Conservation (phyloP, 2,888 invertebrate genomes). For the Eupithecia pulchellata region DNA sequence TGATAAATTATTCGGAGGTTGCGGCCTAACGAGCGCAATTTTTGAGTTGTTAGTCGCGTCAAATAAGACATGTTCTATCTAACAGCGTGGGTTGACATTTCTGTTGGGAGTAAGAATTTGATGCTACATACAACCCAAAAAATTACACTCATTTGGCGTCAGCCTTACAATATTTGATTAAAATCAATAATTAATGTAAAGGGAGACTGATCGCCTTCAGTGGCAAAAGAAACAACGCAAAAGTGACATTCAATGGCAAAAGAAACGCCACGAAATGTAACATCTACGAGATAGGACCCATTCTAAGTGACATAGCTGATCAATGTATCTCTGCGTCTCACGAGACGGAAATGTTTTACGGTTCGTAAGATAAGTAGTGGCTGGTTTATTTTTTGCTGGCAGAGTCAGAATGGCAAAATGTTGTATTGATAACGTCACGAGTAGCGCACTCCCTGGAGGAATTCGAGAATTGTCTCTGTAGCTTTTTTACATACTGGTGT, state of each 20-base stretch:
- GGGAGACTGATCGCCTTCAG: background rate
- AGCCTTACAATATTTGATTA: background rate
- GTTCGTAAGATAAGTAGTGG: slow-evolving; percentile 40
- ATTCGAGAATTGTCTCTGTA: slow-evolving; percentile 9
- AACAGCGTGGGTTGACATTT: background rate
- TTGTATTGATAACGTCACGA: slow-evolving; percentile 36
- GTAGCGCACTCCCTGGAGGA: slow-evolving; percentile 2
- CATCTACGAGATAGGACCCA: background rate
- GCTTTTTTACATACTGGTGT: background rate
- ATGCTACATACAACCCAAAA: background rate
- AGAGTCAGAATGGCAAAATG: slow-evolving; percentile 27
- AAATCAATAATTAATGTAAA: background rate
- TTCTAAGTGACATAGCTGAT: slow-evolving; percentile 22
- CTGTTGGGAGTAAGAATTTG: background rate
- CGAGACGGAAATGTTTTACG: slow-evolving; percentile 46
- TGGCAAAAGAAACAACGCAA: background rate
- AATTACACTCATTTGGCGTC: background rate
- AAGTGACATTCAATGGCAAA: background rate
- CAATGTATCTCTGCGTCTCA: slow-evolving; percentile 19
- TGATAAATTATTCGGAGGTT: too few relatives aligned
- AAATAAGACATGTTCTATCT: too few relatives aligned
- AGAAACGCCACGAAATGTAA: too few relatives aligned
- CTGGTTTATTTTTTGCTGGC: slow-evolving; percentile 39
- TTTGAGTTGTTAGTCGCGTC: too few relatives aligned
- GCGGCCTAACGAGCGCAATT: too few relatives aligned